Base-by-base conservation (phyloP, 2,113 vertebrate species). In the Gopherus evgoodei region DNA sequence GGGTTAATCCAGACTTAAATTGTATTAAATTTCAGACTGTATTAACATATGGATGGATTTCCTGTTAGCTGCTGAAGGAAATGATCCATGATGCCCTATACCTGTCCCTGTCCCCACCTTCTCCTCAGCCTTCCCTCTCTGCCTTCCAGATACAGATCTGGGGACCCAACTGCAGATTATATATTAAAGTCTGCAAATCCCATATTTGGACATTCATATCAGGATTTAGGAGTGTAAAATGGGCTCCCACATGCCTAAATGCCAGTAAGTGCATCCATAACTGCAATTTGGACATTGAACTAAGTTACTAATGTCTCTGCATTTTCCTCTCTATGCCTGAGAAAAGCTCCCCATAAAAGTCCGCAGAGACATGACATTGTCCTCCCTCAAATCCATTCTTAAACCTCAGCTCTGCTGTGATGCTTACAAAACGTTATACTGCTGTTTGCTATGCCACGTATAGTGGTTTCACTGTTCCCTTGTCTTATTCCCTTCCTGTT, bases 21-120 rank as follows among this genome's bases (percentile, higher is more conserved):
- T 69, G 35, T 35, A n/a, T 69, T 21, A 29, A 35, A 24, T 96
- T 96, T 95, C 95, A 62, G 88, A 96, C 76, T 91, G 22, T 17
- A n/a, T 88, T 92, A 92, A 93, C 87, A 91, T 93, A 90, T 94
- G 88, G 69, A 81, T 76, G 54, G 59, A 89, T 82, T 52, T 87
- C 90, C 91, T 49, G 35, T 16, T n/a, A 38, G 85, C 49, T 87
- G 24, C 21, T 91, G 86, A 59, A 84, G 54, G 54, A 52, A 49
- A 75, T 87, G 75, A 4, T 80, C 10, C 42, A 52, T 49, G 54
- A 84, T 95, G 95, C 75, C 86, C 90, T 90, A 84, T 62, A 62
- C 21, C 11, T 88, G 87, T 72, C 69, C 25, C 8, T 21, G 21
- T 1, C 2, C 44, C 84, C 62, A 90, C 44, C 81, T 62, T 83